phyloP scores from a whole-genome alignment of 2,888 invertebrate genomes.

The Horisme vitalbata region DNA sequence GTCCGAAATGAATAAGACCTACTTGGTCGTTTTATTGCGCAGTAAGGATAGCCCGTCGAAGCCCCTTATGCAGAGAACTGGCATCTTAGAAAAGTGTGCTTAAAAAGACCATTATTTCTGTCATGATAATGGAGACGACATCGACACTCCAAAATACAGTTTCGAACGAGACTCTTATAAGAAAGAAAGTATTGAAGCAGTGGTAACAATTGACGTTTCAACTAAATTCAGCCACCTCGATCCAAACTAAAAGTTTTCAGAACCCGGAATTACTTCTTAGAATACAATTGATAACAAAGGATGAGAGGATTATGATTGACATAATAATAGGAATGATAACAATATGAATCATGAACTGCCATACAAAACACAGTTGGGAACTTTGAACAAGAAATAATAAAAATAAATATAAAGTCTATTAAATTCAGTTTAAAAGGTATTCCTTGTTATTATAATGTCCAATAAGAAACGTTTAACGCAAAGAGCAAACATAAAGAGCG shows the following conservation, averaged over 20 bases:
- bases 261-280: neutral
- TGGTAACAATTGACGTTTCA: neutral
- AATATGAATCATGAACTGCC: neutral
- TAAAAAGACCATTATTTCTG: slow-evolving; percentile 7
- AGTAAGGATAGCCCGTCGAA: slow-evolving; percentile 27
- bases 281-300: neutral
- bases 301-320: neutral
- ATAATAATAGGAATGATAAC: slow-evolving; percentile 1
- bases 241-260: neutral
- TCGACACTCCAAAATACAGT: neutral
- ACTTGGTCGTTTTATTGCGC: slow-evolving; percentile 31
- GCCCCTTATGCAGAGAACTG: slow-evolving; percentile 29
- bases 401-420: slow-evolving; percentile 10
- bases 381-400: neutral
- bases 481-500: slow-evolving; percentile 11
- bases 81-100: slow-evolving; percentile 26
- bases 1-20: slow-evolving; percentile 33
- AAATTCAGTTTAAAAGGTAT: slow-evolving; percentile 12
- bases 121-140: neutral
- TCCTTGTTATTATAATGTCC: slow-evolving; percentile 14
- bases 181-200: neutral
- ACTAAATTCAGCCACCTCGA: too few relatives aligned
- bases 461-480: slow-evolving; percentile 18
- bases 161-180: neutral
- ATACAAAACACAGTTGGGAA: neutral